Percentiles rank a stretch among this genome's conserved stretches.
These are phyloP conservation scores for Phaetusa simplex DNA, from an alignment of 2,113 vertebrate genomes.

Conservation along the genomic window DNA sequence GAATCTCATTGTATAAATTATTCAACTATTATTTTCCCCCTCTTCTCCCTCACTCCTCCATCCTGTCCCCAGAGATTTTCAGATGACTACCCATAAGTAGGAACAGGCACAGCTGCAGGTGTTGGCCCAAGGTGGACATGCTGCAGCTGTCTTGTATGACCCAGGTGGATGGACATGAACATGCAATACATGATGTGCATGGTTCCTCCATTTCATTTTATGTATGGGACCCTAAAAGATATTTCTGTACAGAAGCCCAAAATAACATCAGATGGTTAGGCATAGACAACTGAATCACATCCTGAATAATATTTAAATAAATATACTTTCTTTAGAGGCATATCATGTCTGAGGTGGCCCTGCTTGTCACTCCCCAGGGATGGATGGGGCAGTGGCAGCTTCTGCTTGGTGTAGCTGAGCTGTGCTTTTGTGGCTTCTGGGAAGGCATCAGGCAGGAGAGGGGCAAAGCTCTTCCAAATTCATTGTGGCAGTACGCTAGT, in stretches of 20 bases:
- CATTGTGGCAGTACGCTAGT: background rate
- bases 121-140: background rate
- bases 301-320: background rate
- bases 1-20: conserved; percentile 58
- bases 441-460: background rate
- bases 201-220: background rate
- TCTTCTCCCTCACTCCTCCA: background rate
- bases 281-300: background rate
- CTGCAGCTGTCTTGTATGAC: background rate
- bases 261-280: background rate
- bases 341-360: background rate
- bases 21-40: background rate
- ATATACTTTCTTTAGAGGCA: background rate
- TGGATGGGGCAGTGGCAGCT: background rate
- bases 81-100: background rate
- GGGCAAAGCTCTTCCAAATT: background rate
- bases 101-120: background rate
- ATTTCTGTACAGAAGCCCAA: background rate
- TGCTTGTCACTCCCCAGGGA: background rate
- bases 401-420: background rate
- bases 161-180: background rate
- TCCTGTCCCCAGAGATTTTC: background rate
- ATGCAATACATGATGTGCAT: accelerated
- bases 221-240: background rate
- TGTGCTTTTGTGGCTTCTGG: background rate